Evolutionary conservation across 1,140 invertebrate genomes (phyloP).

Genomic region (Camponotus pennsylvanicus): DNA sequence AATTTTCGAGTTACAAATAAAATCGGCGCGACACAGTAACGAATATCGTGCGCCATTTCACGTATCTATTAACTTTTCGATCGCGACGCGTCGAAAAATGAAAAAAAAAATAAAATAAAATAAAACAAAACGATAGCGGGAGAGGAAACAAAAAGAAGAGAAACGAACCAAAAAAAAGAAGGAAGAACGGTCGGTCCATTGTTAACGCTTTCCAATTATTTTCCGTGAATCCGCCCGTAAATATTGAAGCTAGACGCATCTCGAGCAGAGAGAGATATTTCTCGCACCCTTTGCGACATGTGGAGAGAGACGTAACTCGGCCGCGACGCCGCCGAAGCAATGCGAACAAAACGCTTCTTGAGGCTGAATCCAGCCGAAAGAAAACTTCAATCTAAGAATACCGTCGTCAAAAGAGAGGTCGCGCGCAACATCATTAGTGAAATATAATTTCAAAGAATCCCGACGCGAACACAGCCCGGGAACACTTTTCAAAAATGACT

Average conservation of each 20-base stretch:
- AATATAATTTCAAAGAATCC: conserved; percentile 45
- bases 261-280: conserved; percentile 24
- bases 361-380: conserved; percentile 34
- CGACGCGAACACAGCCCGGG: background rate
- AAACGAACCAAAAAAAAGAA: conserved; percentile 31
- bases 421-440: conserved; percentile 50
- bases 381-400: conserved; percentile 56
- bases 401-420: background rate
- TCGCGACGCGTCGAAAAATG: conserved; percentile 51
- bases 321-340: conserved; percentile 1
- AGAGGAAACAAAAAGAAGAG: conserved; percentile 34
- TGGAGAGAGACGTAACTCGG: conserved; percentile 3
- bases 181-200: conserved; percentile 11
- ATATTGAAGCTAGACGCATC: conserved; percentile 42
- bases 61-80: conserved; percentile 54
- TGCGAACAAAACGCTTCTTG: conserved; percentile 35
- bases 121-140: background rate
- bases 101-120: conserved; percentile 17
- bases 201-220: conserved; percentile 61
- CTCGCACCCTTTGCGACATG: conserved; percentile 6
- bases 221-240: conserved; percentile 51
- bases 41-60: conserved; percentile 47
- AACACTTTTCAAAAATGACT: conserved; percentile 31
- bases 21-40: conserved; percentile 40
- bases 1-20: conserved; percentile 60